Percentiles rank a stretch among this genome's conserved stretches.
Evolutionary conservation across 2,888 invertebrate genomes (phyloP).

Genomic region (Copidosoma aretas): DNA sequence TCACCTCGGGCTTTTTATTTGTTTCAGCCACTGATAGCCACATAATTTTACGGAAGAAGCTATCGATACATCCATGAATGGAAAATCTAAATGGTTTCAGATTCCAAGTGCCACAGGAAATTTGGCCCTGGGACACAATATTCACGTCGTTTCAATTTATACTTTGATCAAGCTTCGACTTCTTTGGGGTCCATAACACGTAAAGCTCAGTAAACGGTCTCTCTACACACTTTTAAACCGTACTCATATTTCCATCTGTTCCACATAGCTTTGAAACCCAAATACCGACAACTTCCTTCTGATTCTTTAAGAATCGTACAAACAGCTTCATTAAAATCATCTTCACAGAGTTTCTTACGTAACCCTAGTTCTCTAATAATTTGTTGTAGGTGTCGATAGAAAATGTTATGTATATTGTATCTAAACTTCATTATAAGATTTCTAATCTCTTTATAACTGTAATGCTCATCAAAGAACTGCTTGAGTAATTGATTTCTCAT

Average conservation of each 20-base stretch:
- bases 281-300: no score
- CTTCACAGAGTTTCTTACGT: neutral
- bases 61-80: neutral
- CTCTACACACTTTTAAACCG: neutral
- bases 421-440: neutral
- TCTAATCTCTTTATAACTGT: neutral
- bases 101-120: conserved; percentile 3
- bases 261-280: neutral
- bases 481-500: neutral
- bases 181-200: neutral
- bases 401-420: neutral
- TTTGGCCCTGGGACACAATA: conserved; percentile 1
- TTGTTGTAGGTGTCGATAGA: neutral
- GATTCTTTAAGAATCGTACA: no score
- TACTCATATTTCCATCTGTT: neutral
- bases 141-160: neutral
- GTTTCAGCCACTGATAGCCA: conserved; percentile 29
- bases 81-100: neutral
- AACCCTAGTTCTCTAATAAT: neutral
- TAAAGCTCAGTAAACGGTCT: neutral
- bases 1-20: conserved; percentile 29
- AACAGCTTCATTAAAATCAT: neutral
- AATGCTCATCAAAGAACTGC: conserved; percentile 22
- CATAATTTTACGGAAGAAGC: neutral
- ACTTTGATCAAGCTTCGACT: neutral